Base-by-base conservation (phyloP, 1,140 invertebrate species). In the Anthonomus grandis region DNA sequence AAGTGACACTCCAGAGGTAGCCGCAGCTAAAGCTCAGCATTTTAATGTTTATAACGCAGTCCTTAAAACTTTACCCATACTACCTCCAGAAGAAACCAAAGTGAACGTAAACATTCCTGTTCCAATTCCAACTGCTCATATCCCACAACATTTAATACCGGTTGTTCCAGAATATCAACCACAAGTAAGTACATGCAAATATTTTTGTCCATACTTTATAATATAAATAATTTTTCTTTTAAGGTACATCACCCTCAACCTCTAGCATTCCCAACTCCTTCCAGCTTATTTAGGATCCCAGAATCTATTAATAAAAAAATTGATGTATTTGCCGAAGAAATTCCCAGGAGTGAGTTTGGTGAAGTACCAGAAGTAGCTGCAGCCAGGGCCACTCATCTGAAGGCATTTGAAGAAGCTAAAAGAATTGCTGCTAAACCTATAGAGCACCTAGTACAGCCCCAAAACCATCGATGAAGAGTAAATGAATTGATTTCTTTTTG, bases 1-100 rank as follows among this genome's bases (percentile, higher is more conserved):
- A 2, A n/a, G 46, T 12, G 62, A 64, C 34, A 64, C 62, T 18
- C 59, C 62, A 1, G 59, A 64, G 59, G 62, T 64, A 2, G 44
- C 59, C 19, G 39, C 44, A 3, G 62, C 62, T 10, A 62, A 63
- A 47, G 13, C 24, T 1, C 45, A 59, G 10, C 60, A 59, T 19
- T 18, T 24, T 4, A 24, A 22, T 4, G 55, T 50, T 10, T 45
- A 57, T 24, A 12, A 23, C 3, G 5, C 58, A 17, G 46, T 58
- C 21, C 25, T 51, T 9, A 56, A 48, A 4, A 37, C 48, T 2
- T 22, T 62, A 8, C 60, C 60, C 0, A 23, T 38, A 48, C 25
- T 62, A 12, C 60, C 60, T 8, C 34, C 52, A 1, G 58, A 63
- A 44, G 58, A 59, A 13, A 34, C 34, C 10, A 56, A 39, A 17